A percentile compares a stretch with the other conserved stretches of the same genome.
Evolutionary conservation across 2,888 invertebrate species (phyloP).

Genomic region (Philereme vetulata): DNA sequence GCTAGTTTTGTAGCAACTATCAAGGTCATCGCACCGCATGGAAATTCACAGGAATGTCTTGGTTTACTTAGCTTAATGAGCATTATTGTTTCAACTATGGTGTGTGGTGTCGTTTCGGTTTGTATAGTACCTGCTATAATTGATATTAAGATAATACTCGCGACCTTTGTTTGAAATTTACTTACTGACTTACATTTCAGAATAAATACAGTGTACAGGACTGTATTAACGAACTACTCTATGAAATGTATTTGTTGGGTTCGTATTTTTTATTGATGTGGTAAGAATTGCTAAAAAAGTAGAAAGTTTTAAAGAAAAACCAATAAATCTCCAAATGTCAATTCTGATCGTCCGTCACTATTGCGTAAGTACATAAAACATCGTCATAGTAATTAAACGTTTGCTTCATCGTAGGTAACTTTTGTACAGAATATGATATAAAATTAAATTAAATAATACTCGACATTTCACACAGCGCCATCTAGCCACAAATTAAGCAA

Average conservation of each 20-base stretch:
- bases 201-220: too few relatives aligned
- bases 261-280: neutral
- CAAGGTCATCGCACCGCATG: slow-evolving; percentile 11
- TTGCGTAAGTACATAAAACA: slow-evolving; percentile 18
- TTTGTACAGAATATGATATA: too few relatives aligned
- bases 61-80: slow-evolving; percentile 28
- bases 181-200: too few relatives aligned
- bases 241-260: neutral
- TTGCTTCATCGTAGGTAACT: neutral
- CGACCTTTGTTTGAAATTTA: neutral
- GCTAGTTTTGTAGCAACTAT: neutral
- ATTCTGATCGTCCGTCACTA: slow-evolving; percentile 9
- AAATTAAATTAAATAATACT: too few relatives aligned
- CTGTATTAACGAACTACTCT: too few relatives aligned
- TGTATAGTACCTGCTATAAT: slow-evolving; percentile 16
- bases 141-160: slow-evolving; percentile 9
- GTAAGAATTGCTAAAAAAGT: slow-evolving; percentile 12
- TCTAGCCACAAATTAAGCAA: too few relatives aligned
- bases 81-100: slow-evolving; percentile 17
- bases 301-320: slow-evolving; percentile 20
- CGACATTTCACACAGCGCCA: too few relatives aligned
- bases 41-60: slow-evolving; percentile 20
- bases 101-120: slow-evolving; percentile 8
- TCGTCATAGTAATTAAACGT: slow-evolving; percentile 1
- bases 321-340: slow-evolving; percentile 28